Conservation (phyloP, 53 echinoderm and acorn worm species). For the Antedon mediterranea region DNA sequence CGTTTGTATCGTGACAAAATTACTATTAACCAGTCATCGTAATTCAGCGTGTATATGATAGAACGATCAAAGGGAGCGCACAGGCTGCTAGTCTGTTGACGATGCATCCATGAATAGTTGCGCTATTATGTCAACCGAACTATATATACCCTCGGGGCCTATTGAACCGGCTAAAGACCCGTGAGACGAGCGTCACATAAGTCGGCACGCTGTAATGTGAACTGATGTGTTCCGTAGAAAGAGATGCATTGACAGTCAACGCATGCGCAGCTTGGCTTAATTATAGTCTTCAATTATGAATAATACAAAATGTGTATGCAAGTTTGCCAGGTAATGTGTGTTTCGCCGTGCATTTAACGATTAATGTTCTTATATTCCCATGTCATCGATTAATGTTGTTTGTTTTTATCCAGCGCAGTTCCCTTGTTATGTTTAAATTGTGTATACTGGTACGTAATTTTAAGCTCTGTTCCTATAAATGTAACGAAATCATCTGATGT, state of each 20-base stretch:
- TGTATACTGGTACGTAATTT: too few species aligned
- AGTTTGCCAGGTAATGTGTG: not conserved
- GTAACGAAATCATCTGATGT: too few species aligned
- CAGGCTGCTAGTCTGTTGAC: not conserved
- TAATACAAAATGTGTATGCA: too few species aligned
- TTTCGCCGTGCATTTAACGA: not conserved
- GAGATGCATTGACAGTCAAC: not conserved
- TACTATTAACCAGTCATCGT: not conserved
- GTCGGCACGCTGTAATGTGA: not conserved
- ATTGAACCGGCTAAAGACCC: not conserved
- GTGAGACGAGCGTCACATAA: not conserved
- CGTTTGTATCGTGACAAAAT: not conserved
- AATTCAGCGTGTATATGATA: not conserved
- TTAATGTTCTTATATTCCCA: not conserved
- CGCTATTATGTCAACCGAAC: not conserved
- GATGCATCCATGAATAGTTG: not conserved
- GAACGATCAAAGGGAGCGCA: not conserved
- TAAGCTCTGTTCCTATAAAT: too few species aligned
- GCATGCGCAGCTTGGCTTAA: not conserved
- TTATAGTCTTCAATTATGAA: not conserved
- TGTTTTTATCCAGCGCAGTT: too few species aligned
- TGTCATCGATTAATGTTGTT: not conserved
- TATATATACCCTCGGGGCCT: not conserved
- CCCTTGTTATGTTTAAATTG: too few species aligned
- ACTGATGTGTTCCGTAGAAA: not conserved